Percentiles rank a stretch among this genome's conserved stretches.
These are phyloP conservation scores for Bovichtus variegatus DNA, from an alignment of 2,797 vertebrate species.

Conservation along the genomic window DNA sequence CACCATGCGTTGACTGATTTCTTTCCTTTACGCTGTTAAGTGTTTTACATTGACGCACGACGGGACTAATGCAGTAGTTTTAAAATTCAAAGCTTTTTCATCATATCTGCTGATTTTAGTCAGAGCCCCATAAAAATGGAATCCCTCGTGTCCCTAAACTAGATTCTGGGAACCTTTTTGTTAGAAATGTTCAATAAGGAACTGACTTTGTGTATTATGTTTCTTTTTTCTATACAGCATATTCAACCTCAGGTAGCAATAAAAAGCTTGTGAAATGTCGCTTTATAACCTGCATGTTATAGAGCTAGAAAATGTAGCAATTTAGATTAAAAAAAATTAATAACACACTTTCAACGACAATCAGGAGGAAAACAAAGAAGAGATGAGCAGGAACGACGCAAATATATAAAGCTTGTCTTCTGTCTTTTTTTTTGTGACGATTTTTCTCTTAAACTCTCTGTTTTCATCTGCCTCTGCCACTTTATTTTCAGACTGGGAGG, in stretches of 20 bases:
- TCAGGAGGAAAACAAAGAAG: neutral
- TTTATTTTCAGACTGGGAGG: conserved; percentile 92
- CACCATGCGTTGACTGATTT: conserved; percentile 14
- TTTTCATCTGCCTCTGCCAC: conserved; percentile 11
- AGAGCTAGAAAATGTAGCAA: too few relatives aligned
- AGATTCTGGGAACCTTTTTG: neutral
- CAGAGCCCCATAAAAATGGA: neutral
- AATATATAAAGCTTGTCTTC: neutral
- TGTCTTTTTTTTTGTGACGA: conserved; percentile 55
- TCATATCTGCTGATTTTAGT: neutral
- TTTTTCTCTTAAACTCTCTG: conserved; percentile 3
- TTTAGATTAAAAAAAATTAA: neutral
- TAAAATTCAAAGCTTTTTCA: conserved; percentile 7
- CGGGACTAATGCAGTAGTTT: neutral
- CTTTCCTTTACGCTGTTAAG: neutral
- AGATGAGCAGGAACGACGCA: neutral
- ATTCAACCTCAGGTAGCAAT: neutral
- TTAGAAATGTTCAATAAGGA: neutral
- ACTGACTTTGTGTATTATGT: neutral
- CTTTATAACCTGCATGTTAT: neutral
- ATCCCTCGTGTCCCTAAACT: neutral
- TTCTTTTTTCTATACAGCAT: conserved; percentile 11
- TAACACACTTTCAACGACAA: neutral
- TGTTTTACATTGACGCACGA: neutral
- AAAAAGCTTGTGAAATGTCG: neutral